phyloP scores from a whole-genome alignment of 2,888 invertebrate species.

The Caenorhabditis sulstoni region DNA sequence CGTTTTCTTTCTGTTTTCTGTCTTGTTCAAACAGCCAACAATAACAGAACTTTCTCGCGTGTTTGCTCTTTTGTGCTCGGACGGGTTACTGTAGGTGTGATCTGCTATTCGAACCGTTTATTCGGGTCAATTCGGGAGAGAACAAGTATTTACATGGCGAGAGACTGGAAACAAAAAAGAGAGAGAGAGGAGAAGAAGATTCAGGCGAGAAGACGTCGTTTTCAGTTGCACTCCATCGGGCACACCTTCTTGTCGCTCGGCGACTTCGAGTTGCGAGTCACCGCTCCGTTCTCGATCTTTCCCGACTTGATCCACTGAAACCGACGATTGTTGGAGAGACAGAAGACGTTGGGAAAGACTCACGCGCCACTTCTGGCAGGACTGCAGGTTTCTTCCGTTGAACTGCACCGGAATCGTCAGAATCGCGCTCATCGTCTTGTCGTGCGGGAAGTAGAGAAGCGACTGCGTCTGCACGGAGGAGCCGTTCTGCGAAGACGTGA shows the following conservation, averaged over 20 bases:
- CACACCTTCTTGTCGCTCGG: constrained; percentile 53
- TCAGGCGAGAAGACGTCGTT: too few relatives aligned
- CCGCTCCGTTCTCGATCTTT: constrained; percentile 40
- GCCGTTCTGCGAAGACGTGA: constrained; percentile 18
- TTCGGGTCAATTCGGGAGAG: constrained; percentile 10
- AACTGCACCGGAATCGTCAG: constrained; percentile 37
- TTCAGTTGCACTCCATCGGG: constrained; percentile 53
- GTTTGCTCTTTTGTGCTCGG: background rate
- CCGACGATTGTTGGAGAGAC: too few relatives aligned
- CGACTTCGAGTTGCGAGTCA: constrained; percentile 31
- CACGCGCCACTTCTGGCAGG: constrained; percentile 55
- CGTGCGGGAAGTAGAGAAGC: constrained; percentile 42
- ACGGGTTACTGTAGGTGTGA: constrained; percentile 1
- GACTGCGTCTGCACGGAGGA: constrained; percentile 26
- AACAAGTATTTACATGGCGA: constrained; percentile 44
- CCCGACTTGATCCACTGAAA: constrained; percentile 52
- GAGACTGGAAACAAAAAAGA: constrained; percentile 6
- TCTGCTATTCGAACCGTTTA: constrained; percentile 3
- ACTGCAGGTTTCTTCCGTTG: constrained; percentile 39
- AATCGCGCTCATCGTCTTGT: constrained; percentile 43
- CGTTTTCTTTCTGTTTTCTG: background rate
- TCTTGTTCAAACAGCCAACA: background rate
- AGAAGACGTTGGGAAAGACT: too few relatives aligned
- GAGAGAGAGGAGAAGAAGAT: constrained; percentile 1
- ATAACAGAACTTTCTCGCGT: background rate